Conservation (phyloP, 2,888 invertebrate species). For the Caenorhabditis sp. region DNA sequence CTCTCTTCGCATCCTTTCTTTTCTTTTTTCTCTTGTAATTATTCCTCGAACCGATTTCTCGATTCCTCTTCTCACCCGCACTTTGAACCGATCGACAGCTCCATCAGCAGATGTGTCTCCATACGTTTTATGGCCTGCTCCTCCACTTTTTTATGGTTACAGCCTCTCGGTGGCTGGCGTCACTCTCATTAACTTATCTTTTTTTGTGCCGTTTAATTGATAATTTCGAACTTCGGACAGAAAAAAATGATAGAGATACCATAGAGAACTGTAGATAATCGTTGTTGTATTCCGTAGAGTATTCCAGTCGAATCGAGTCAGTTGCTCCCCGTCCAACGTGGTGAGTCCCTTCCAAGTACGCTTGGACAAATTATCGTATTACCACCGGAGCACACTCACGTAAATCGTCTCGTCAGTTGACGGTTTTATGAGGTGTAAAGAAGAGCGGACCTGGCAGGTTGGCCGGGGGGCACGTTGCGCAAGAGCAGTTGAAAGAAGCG, state of each 20-base stretch:
- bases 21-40: constrained; percentile 39
- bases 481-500: constrained; percentile 27
- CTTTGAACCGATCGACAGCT: constrained; percentile 35
- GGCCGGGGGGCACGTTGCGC: constrained; percentile 54
- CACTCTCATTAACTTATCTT: constrained; percentile 58
- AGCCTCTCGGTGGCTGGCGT: constrained; percentile 18
- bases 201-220: constrained; percentile 25
- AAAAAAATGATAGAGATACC: not conserved
- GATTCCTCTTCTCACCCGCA: constrained; percentile 12
- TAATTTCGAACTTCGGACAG: constrained; percentile 36
- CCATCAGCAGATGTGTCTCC: constrained; percentile 4
- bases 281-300: not conserved
- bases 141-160: constrained; percentile 40
- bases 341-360: not conserved
- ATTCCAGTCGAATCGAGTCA: not conserved
- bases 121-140: constrained; percentile 31
- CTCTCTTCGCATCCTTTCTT: constrained; percentile 21
- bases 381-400: constrained; percentile 44
- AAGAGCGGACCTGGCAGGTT: constrained; percentile 50
- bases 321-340: not conserved
- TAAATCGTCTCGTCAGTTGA: constrained; percentile 43
- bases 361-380: constrained; percentile 56
- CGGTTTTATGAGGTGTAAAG: constrained; percentile 62
- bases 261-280: not conserved
- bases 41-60: constrained; percentile 36